Evolutionary conservation across 2,113 vertebrate species (phyloP).

Genomic region (Cervus canadensis): DNA sequence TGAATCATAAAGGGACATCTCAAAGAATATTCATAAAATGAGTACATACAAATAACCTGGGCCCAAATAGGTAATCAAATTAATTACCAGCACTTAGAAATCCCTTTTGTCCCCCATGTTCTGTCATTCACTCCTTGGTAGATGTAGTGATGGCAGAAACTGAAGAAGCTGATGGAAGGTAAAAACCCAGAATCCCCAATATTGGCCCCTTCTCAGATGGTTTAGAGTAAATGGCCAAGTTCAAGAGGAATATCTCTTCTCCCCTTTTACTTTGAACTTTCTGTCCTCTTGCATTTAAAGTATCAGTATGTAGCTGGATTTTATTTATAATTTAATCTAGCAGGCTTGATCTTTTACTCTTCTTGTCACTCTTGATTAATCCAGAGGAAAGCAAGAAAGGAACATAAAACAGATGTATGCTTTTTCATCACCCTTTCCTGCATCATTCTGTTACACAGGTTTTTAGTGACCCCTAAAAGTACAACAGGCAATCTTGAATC

Average conservation of each 20-base stretch:
- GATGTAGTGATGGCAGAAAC: not conserved
- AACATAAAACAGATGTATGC: not conserved
- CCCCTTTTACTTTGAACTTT: not conserved
- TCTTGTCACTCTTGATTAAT: not conserved
- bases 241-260: not conserved
- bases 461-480: not conserved
- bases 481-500: not conserved
- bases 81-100: not conserved
- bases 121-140: not conserved
- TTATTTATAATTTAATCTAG: not conserved
- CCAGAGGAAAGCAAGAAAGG: not conserved
- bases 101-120: rapidly evolving
- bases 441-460: not conserved
- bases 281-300: not conserved
- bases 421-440: not conserved
- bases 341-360: not conserved
- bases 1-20: not conserved
- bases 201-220: not conserved
- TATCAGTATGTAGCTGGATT: not conserved
- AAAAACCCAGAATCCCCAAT: not conserved
- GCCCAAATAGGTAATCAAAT: not conserved
- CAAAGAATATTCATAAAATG: not conserved
- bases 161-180: not conserved
- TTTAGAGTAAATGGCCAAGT: not conserved
- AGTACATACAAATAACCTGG: not conserved